Evolutionary conservation across 1,140 invertebrate species (phyloP), one percentile per base, ranked within the genome.

Genomic region (Bombus consobrinus): DNA sequence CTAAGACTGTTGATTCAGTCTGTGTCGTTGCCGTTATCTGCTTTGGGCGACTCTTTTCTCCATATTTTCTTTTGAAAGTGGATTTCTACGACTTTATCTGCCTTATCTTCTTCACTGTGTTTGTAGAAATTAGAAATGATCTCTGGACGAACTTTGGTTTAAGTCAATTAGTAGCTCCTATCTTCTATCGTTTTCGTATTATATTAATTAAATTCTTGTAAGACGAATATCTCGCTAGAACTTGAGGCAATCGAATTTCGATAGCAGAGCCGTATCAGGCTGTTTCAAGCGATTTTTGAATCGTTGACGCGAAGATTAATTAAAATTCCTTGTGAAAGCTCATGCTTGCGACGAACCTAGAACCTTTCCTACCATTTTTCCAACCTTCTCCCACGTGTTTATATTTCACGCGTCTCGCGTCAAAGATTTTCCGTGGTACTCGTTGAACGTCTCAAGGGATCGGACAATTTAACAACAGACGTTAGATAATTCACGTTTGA

Each of bases 401-500:
- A 34, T 34, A 15, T 37, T 25, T 28, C 18, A 68, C 34, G 34
- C 18, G 18, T 10, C 34, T 10, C 32, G 0, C 18, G 66, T 68
- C 18, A 18, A 34, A 68, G 66, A 37, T 25, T 22, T 62, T 22
- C 59, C 3, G 28, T 13, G 12, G 28, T 6, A 25, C 22, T 9
- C n/a, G 37, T 43, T 32, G 34, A 74, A 25, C 2, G 22, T 9
- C 41, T 34, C 13, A 8, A 47, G 18, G 18, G 75, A 34, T n/a
- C 22, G 47, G 32, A 39, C 74, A 59, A 77, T 77, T 39, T 34
- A 62, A 12, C 43, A 13, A 0, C 75, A 78, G 18, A 64, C 57
- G 15, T 62, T 64, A 64, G 59, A 78, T 62, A 41, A 64, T 78
- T 78, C 75, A 64, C 37, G 59, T 78, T 32, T 78, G 75, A 78